Base-by-base conservation (phyloP, 2,797 vertebrate species). In the Iguana delicatissima region DNA sequence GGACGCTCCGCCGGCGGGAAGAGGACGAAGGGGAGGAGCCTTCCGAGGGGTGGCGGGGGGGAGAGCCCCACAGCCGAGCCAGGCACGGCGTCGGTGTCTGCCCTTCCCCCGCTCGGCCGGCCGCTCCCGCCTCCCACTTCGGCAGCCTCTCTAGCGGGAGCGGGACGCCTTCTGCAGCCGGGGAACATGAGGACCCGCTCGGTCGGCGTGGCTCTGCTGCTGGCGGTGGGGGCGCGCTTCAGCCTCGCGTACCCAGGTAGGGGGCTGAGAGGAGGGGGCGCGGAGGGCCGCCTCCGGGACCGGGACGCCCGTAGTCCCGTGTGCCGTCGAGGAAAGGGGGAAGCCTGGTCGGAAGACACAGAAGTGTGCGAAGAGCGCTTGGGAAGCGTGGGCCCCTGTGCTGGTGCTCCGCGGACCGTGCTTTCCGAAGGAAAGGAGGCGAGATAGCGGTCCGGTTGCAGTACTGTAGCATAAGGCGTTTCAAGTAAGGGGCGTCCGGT, bases 181-280 rank as follows among this genome's bases (percentile, higher is more conserved):
- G 20, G 91, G 88, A 94, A 91, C 94, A 97, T 97, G 97, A 93
- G 93, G 94, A 96, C 93, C 93, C 42, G 89, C 80, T 92, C 88
- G 82, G 91, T 95, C 69, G 35, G 62, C 93, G 85, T 95, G 24
- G 89, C 82, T 82, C 87, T 92, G 29, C 93, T 96, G 91, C 94
- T 97, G 55, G 91, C 95, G 84, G 89, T 95, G 85, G 82, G 62
- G 4, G 81, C 94, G 90, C 85, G 87, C 62, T 89, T 50, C 67
- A 94, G 94, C 93, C 89, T 88, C 22, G 90, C 93, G 57, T 93
- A 94, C 84, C 91, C 93, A 96, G 96, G 94, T 90, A 77, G 32
- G 14, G 42, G 46, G 42, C 18, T 7, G n/a, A 67, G 7, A 38
- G 50, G 4, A 22, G 1, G 50, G 64, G 2, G 18, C 7, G 35